Evolutionary conservation across 2,888 invertebrate genomes (phyloP), one percentile per base, ranked within the genome.

Genomic region (Listrodromus nycthemerus): DNA sequence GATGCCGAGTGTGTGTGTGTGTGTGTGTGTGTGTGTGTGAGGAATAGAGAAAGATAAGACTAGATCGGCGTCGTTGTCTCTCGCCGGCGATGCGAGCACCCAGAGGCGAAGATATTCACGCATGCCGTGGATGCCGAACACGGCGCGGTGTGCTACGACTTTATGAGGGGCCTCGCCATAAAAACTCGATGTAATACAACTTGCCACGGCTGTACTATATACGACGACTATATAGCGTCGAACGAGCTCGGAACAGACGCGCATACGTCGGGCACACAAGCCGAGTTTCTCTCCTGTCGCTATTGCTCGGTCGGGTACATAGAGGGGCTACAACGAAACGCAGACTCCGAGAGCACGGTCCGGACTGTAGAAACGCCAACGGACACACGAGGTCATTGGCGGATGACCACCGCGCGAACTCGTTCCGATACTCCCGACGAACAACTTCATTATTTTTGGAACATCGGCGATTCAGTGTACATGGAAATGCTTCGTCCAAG

Each of bases 111-210:
- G 89, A 91, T 89, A 89, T 88, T 90, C 89, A 88, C 89, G 90
- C 87, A 89, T 91, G 87, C 88, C 88, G 85, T 74, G 87, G 90
- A 90, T 88, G 85, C 89, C 89, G 88, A 89, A 89, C 89, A 89
- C 88, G 88, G 84, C 86, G 81, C 84, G 83, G 77, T 71, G 86
- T 71, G 80, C 81, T 87, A 89, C 89, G 87, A 86, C 80, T 91
- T 91, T 91, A 91, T 89, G 90, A 89, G 90, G 88, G 87, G 86
- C 84, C 87, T 88, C 86, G 82, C 85, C 85, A 86, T 87, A 87
- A 86, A 87, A 85, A 85, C 79, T 69, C 85, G 83, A 86, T 87
- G 86, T 87, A 87, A 86, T 86, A 86, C 86, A 87, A 86, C 86
- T 86, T 85, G 84, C 81, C 79, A 63, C 52, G 73, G 70, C 16